These are phyloP conservation scores for Pseudococcus viburni DNA, from an alignment of 2,888 invertebrate species.

Conservation along the genomic window DNA sequence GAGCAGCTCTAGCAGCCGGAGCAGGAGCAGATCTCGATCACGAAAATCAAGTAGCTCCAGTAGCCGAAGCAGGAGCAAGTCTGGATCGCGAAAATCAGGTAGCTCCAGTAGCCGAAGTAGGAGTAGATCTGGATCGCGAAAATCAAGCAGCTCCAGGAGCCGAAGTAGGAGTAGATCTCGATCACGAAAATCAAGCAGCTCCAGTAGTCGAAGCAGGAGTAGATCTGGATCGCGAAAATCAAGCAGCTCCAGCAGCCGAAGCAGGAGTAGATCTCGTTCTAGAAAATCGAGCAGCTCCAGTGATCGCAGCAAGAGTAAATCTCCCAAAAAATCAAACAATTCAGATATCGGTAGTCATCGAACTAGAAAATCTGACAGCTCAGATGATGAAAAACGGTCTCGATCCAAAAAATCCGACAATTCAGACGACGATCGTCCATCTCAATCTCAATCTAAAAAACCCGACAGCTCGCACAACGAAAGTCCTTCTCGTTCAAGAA, in stretches of 20 bases:
- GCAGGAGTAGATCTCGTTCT: neutral
- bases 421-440: neutral
- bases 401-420: neutral
- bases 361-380: neutral
- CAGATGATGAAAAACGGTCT: neutral
- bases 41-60: neutral
- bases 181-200: too few species aligned
- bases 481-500: neutral
- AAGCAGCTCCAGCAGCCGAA: neutral
- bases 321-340: neutral
- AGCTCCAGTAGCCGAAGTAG: neutral
- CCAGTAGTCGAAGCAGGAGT: too few species aligned
- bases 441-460: neutral
- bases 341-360: neutral
- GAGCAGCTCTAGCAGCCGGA: too few species aligned
- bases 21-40: too few species aligned
- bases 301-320: too few species aligned
- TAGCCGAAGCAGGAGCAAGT: neutral
- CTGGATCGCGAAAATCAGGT: neutral
- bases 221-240: neutral
- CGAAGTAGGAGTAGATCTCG: too few species aligned
- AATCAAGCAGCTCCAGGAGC: too few species aligned
- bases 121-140: too few species aligned
- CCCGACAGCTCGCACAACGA: neutral
- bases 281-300: neutral